Base-by-base conservation (phyloP, 1,140 invertebrate genomes). In the Heliothis subflexa region DNA sequence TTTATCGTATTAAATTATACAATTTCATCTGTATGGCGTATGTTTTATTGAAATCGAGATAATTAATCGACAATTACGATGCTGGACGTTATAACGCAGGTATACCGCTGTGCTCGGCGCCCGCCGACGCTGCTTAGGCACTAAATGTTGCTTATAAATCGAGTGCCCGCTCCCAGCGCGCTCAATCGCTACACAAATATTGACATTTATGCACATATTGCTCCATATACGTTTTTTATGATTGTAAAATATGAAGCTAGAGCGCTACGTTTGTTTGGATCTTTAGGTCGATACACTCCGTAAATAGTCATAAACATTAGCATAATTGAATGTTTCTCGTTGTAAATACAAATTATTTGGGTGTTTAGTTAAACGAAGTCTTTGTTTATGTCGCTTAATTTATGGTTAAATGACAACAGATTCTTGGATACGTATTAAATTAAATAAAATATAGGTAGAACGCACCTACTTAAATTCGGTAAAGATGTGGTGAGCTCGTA, bases 151-250 rank as follows among this genome's bases (percentile, higher is more conserved):
- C 82, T 87, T 89, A 89, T 91, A 92, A 91, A 92, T 89, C 88
- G 85, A 68, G 50, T 66, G 71, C 72, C 78, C 72, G 80, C 85
- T 86, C 84, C 83, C 80, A 83, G 77, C 78, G 79, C 74, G 78
- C 45, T 79, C 76, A 68, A 80, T 75, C 16, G 70, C 50, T 74
- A 85, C 83, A 89, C 91, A 87, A 94, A 93, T 91, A 94, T 93
- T 92, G 89, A 91, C 93, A 91, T 93, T 94, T 93, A 93, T 93
- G 90, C 90, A 93, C 91, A 94, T 92, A 92, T 93, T 94, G 91
- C 92, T 93, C 93, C 91, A 93, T 94, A 93, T 93, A 93, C 79
- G 92, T 88, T 93, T 93, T 93, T 94, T 94, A 93, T 90, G 61
- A 81, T 86, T 91, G 91, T 94, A 91, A 94, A 93, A 93, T 94